phyloP scores from a whole-genome alignment of 2,113 vertebrate genomes.

The Cisticola juncidis region DNA sequence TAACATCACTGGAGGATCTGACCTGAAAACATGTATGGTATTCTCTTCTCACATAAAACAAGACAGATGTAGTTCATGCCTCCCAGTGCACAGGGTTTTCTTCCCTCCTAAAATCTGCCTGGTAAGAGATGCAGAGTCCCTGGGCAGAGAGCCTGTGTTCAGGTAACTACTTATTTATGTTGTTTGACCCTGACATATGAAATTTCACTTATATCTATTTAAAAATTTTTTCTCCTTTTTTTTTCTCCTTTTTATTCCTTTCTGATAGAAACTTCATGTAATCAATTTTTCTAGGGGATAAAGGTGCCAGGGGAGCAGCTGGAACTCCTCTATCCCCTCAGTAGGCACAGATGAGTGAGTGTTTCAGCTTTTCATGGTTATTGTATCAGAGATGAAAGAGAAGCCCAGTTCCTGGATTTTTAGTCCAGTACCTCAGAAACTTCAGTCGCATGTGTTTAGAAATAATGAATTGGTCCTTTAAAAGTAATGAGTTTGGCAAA shows the following conservation, averaged over 20 bases:
- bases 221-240: no score
- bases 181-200: neutral
- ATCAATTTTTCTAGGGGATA: neutral
- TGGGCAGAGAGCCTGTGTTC: neutral
- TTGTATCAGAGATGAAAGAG: neutral
- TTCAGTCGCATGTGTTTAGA: neutral
- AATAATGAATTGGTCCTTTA: neutral
- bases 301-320: neutral
- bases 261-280: neutral
- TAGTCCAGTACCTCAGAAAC: neutral
- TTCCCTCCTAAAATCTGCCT: neutral
- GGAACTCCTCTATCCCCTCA: neutral
- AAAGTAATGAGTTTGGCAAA: neutral
- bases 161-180: neutral
- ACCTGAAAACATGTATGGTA: neutral
- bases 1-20: neutral
- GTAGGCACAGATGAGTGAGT: neutral
- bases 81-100: neutral
- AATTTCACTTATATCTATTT: neutral
- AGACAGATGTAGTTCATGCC: neutral
- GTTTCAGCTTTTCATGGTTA: neutral
- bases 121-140: neutral
- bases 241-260: accelerated
- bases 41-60: neutral
- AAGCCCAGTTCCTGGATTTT: neutral